Evolutionary conservation across 2,888 invertebrate genomes (phyloP), one percentile per base, ranked within the genome.

Genomic region (Eupithecia subumbrata): DNA sequence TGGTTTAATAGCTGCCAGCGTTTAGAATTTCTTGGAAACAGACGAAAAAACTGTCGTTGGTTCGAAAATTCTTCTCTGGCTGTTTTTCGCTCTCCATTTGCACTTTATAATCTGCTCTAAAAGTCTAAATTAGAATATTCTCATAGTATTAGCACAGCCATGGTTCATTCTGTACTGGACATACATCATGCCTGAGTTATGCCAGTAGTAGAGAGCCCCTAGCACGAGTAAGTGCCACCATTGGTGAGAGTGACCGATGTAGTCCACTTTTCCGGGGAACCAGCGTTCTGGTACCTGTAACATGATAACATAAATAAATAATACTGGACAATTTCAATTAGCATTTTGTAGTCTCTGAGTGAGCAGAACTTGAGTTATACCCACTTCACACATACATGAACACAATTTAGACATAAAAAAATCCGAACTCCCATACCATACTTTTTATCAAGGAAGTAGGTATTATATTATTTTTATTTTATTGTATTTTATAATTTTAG

Each of bases 211-310:
- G 69, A 99, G 96, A 0, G 98, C 98, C 0, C 96, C 95, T 9
- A 99, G 96, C 0, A 99, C 98, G 74, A 99, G 95, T 40, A 98
- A 95, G 90, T 99, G 99, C 99, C 99, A 99, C 97, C 98, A 98
- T 87, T 99, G 99, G 92, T 99, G 99, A 52, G 98, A 99, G 83
- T 98, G 98, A 0, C 99, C 99, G 67, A 99, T 95, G 89, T 97
- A 98, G 93, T 99, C 99, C 85, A 99, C 97, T 87, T 96, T 96
- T 84, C 99, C 99, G 81, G 97, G 96, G 86, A 96, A 96, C 94
- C 98, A 97, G 83, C 98, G 96, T 90, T 99, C 99, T 22, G 99
- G 99, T 84, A 98, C 95, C 92, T 95, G 85, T 25, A 60, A 56
- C n/a, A 56, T 22, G 22, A 56, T 22, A 56, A 14, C 22, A 25